Conservation (phyloP, 2,797 vertebrate genomes). For the Parotocinclus haroldoi region DNA sequence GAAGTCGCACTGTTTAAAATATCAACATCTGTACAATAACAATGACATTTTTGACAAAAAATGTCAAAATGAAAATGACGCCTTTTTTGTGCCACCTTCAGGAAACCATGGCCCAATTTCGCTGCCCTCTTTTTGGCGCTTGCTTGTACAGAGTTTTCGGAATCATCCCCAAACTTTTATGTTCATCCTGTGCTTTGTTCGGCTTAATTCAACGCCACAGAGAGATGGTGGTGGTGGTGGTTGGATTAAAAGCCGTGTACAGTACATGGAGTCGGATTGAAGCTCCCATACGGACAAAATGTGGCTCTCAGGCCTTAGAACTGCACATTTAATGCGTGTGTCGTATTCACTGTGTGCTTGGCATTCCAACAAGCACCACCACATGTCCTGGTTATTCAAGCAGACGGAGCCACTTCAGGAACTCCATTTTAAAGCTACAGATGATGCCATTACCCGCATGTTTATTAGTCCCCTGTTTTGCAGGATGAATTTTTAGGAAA, state of each 20-base stretch:
- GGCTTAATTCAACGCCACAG: no score
- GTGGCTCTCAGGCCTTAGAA: neutral
- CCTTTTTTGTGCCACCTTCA: no score
- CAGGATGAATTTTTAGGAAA: neutral
- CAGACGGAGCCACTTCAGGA: conserved; percentile 19
- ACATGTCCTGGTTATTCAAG: conserved; percentile 38
- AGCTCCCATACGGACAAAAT: neutral
- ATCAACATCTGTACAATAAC: no score
- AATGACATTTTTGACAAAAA: no score
- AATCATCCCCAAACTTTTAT: no score
- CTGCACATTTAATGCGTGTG: conserved; percentile 8
- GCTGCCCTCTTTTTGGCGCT: no score
- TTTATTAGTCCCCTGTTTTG: neutral
- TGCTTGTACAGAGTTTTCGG: no score
- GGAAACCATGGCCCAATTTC: no score
- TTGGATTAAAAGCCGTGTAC: neutral
- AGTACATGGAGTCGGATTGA: neutral
- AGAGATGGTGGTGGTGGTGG: neutral
- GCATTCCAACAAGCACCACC: conserved; percentile 21
- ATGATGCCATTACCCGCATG: neutral
- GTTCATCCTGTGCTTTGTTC: no score
- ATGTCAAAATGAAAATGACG: no score
- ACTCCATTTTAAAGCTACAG: conserved; percentile 16
- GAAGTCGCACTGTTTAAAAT: no score
- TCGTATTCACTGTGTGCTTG: conserved; percentile 30